These are phyloP conservation scores for Tachina grossa DNA, from an alignment of 2,888 invertebrate genomes.

Conservation along the genomic window DNA sequence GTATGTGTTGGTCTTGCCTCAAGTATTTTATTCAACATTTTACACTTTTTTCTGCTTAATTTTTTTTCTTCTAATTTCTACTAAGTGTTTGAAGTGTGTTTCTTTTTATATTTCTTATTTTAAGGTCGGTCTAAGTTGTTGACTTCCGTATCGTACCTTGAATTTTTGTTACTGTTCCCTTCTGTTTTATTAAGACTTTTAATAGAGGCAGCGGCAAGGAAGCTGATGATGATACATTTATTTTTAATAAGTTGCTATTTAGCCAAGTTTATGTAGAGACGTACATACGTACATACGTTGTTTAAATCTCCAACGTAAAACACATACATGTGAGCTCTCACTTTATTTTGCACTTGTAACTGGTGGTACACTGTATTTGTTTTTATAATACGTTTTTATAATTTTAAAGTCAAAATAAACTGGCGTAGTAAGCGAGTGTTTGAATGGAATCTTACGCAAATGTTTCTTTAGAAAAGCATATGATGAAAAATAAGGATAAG, in stretches of 20 bases:
- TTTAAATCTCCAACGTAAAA: too few relatives aligned
- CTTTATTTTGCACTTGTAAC: constrained; percentile 16
- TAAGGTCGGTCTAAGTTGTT: constrained; percentile 47
- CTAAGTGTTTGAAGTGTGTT: constrained; percentile 18
- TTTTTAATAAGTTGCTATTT: constrained; percentile 45
- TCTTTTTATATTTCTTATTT: constrained; percentile 28
- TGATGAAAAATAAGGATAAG: too few relatives aligned
- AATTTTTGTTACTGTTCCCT: background rate
- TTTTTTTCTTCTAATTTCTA: constrained; percentile 4
- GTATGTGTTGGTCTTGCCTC: background rate
- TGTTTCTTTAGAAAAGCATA: too few relatives aligned
- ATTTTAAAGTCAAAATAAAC: background rate
- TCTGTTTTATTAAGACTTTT: background rate
- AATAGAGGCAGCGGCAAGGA: constrained; percentile 2
- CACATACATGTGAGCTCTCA: background rate
- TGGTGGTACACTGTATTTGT: constrained; percentile 3
- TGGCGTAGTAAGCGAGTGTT: too few relatives aligned
- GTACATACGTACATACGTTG: background rate
- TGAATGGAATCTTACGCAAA: too few relatives aligned
- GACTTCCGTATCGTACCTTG: constrained; percentile 38
- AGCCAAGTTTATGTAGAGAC: background rate
- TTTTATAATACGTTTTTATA: background rate
- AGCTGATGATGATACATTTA: background rate
- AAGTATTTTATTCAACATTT: constrained; percentile 39
- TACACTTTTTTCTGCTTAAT: constrained; percentile 24